These are phyloP conservation scores for Exaiptasia diaphana DNA, from an alignment of 64 coral and sea anemone species.

Conservation along the genomic window DNA sequence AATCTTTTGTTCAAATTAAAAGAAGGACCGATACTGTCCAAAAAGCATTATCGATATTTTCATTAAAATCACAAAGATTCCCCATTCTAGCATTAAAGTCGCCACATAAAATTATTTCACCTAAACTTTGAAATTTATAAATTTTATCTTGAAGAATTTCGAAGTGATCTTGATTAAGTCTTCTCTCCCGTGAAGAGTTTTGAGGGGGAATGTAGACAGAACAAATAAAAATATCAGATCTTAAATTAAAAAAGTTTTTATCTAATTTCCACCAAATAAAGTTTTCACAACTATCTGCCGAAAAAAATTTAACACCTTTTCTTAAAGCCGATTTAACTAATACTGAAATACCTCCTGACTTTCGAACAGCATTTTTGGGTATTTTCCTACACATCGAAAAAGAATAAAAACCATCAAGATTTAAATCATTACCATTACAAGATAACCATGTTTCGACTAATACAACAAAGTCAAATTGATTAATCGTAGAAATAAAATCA, in stretches of 20 bases:
- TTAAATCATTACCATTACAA: not conserved
- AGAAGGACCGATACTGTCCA: not conserved
- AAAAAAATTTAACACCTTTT: conserved; percentile 33
- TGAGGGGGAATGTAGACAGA: conserved; percentile 41
- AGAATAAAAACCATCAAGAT: conserved; percentile 44
- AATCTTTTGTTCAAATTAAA: not conserved
- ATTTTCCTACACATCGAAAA: conserved; percentile 44
- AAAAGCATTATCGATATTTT: not conserved
- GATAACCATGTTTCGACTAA: conserved; percentile 39
- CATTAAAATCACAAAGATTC: conserved; percentile 1
- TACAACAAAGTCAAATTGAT: conserved; percentile 29
- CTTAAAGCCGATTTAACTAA: conserved; percentile 22
- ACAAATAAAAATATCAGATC: conserved; percentile 12
- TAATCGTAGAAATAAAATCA: conserved; percentile 13
- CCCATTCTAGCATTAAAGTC: conserved; percentile 54
- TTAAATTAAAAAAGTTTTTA: conserved; percentile 17
- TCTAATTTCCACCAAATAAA: conserved; percentile 19
- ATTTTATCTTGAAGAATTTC: conserved; percentile 26
- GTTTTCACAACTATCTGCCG: conserved; percentile 4
- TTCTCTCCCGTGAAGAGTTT: conserved; percentile 6
- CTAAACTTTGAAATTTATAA: conserved; percentile 38
- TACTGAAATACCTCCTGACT: conserved; percentile 38
- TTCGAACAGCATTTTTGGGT: not conserved
- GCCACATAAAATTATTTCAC: conserved; percentile 13
- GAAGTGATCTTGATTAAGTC: conserved; percentile 28